Conservation (phyloP, 2,113 vertebrate species). For the Narcine bancroftii region DNA sequence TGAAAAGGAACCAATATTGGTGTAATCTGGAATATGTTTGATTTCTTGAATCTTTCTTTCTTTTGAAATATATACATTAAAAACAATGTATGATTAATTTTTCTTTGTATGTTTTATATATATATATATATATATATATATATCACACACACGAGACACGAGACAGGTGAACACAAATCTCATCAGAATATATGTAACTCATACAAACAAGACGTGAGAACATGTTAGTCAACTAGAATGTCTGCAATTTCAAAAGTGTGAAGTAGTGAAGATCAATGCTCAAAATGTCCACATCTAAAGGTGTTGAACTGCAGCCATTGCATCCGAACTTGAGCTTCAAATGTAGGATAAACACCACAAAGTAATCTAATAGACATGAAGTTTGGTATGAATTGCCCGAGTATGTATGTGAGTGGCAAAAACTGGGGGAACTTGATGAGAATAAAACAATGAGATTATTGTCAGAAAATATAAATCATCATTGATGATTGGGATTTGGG, state of each 20-base stretch:
- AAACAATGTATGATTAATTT: too few species aligned
- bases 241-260: background rate
- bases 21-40: background rate
- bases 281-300: background rate
- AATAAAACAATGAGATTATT: too few species aligned
- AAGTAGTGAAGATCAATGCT: background rate
- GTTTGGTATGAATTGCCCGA: too few species aligned
- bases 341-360: background rate
- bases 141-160: too few species aligned
- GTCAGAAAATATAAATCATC: too few species aligned
- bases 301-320: background rate
- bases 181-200: background rate
- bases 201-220: background rate
- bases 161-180: background rate
- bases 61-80: too few species aligned
- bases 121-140: too few species aligned
- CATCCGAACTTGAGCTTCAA: background rate
- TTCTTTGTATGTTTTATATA: too few species aligned
- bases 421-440: too few species aligned
- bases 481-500: too few species aligned
- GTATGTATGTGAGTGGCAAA: too few species aligned
- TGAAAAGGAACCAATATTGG: background rate
- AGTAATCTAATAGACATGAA: background rate
- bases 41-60: too few species aligned
- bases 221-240: background rate